These are phyloP conservation scores for Ormia ochracea DNA, from an alignment of 2,888 invertebrate species.

Conservation along the genomic window DNA sequence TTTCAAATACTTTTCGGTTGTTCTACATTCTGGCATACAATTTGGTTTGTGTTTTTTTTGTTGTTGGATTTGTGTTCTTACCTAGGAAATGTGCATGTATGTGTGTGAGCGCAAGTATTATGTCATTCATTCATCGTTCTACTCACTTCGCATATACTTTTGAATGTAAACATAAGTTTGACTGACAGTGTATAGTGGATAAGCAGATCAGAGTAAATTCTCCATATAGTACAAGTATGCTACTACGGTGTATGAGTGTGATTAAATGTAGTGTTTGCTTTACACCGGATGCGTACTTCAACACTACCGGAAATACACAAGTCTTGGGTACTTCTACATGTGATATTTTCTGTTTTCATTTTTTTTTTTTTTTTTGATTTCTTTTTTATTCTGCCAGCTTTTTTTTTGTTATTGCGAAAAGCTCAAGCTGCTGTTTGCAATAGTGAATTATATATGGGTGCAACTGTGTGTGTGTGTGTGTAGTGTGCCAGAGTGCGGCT, in stretches of 20 bases:
- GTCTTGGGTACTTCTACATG: conserved; percentile 25
- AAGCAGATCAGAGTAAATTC: background rate
- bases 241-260: background rate
- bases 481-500: background rate
- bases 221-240: background rate
- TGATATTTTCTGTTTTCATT: too few species aligned
- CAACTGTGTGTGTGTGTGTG: background rate
- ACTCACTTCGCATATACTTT: background rate
- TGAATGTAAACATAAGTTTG: background rate
- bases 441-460: too few species aligned
- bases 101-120: conserved; percentile 16
- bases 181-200: background rate
- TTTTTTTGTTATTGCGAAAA: background rate
- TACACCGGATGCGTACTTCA: conserved; percentile 71
- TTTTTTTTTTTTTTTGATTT: too few species aligned
- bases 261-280: conserved; percentile 54
- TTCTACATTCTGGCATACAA: background rate
- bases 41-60: background rate
- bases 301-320: conserved; percentile 70
- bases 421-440: conserved; percentile 24
- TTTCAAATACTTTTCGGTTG: background rate
- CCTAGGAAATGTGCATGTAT: background rate
- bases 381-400: background rate
- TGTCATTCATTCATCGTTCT: conserved; percentile 33
- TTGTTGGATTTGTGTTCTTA: background rate